Base-by-base conservation (phyloP, 2,888 invertebrate genomes). In the Parnassius orleans region DNA sequence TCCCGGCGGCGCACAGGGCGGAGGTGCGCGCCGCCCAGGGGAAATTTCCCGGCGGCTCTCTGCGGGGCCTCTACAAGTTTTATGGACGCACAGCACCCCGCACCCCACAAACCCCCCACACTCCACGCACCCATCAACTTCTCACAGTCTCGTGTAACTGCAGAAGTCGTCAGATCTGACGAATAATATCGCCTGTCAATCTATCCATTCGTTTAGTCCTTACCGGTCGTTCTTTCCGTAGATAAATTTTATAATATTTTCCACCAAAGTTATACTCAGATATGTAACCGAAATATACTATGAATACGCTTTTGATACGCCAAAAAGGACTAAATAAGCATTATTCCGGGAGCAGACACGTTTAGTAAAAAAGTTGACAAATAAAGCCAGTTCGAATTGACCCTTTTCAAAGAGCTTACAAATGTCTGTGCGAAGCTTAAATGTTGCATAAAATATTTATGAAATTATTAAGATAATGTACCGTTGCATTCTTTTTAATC, bases 31-130 rank as follows among this genome's bases (percentile, higher is more conserved):
- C 73, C 71, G 67, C 90, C 89, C 91, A 78, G 80, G 91, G 91
- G 91, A 91, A 91, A 91, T 91, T 90, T 90, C 86, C 87, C 86
- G 84, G 79, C 84, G 78, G 78, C 81, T 89, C 92, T 89, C 90
- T 72, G 74, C 80, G 89, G 87, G 81, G 84, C 86, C 89, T 86
- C 86, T 86, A 86, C 90, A 90, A 90, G 89, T 91, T 92, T 91
- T 92, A 91, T 91, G 90, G 88, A 87, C 86, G 87, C 81, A 80
- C 84, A 77, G 80, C 79, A 77, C 83, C 82, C 58, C 60, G 15
- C 14, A n/a, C 79, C 75, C 60, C 61, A 61, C 58, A 56, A 62
- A 57, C 1, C 53, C 70, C 76, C 77, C 73, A 75, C 71, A 63
- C 66, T 71, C 72, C 57, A 57, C 53, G 48, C 64, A 67, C 72